Evolutionary conservation across 1,140 invertebrate species (phyloP), one percentile per base, ranked within the genome.

Genomic region (Conopomorpha cramerella): DNA sequence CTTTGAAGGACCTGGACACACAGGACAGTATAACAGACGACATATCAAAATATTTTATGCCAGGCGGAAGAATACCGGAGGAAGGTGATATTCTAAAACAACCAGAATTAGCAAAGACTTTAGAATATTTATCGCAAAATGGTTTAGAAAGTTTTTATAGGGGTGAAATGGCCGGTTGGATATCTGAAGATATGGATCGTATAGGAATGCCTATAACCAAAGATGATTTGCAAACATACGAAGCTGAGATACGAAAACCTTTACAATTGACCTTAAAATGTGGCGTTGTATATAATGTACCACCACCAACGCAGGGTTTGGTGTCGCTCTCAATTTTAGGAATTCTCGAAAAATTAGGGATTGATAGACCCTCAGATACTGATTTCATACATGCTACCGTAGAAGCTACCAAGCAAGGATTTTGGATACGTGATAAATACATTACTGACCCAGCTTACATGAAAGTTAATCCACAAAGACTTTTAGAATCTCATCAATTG

Each of bases 331-430:
- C 52, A 14, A 62, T 74, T 33, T 49, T 74, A 18, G 63, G 55
- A 30, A 61, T 71, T 15, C 49, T 72, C 41, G 66, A 74, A 30
- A 55, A 55, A 42, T 46, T 74, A 37, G 43, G 51, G 18, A 51
- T 71, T 39, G 51, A 66, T 35, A 65, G 65, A 14, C 43, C 53
- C 48, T 32, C 70, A 45, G 70, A 74, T 51, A 59, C 55, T 18
- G 40, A 66, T 53, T 67, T 74, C 46, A 54, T 74, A 45, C 70
- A 74, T 36, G 40, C 54, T 33, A 34, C 54, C 41, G 59, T 74
- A 30, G 70, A 72, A 60, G 63, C 65, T 38, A 72, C 70, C 37
- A 72, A 72, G 46, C 57, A 66, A 45, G 59, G 53, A 32, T 70
- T 70, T 46, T 34, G 51, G 32, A 34, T 74, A 34, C 52, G 67